Percentiles rank a stretch among this genome's conserved stretches.
These are phyloP conservation scores for Aselliscus stoliczkanus DNA, from an alignment of 2,797 vertebrate species.

Conservation along the genomic window DNA sequence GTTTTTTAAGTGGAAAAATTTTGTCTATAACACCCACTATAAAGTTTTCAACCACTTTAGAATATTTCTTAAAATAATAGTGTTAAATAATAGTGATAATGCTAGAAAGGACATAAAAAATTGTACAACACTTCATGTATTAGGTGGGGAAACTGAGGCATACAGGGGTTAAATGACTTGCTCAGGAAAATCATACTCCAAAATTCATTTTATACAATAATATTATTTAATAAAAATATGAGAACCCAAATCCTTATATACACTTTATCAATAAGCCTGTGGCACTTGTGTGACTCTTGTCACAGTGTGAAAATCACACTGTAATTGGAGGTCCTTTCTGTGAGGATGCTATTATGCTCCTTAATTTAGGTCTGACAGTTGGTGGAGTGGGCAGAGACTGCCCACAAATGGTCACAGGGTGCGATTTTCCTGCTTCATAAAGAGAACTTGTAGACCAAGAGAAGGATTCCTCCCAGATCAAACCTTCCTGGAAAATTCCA, in stretches of 20 bases:
- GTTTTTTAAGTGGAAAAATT: background rate
- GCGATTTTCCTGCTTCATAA: background rate
- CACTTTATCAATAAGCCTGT: background rate
- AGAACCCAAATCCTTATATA: background rate
- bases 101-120: background rate
- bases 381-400: background rate
- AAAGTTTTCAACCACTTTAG: background rate
- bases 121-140: background rate
- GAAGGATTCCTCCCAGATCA: background rate
- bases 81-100: background rate
- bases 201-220: background rate
- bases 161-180: background rate
- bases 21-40: background rate
- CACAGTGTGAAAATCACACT: background rate
- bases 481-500: conserved; percentile 50
- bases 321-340: background rate
- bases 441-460: background rate
- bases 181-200: background rate
- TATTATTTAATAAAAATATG: background rate
- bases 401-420: background rate
- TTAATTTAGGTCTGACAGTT: background rate
- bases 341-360: background rate
- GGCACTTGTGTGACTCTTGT: background rate
- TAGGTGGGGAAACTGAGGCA: background rate
- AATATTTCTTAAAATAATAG: background rate